Conservation (phyloP, 2,888 invertebrate genomes). For the Sphinx pinastri region DNA sequence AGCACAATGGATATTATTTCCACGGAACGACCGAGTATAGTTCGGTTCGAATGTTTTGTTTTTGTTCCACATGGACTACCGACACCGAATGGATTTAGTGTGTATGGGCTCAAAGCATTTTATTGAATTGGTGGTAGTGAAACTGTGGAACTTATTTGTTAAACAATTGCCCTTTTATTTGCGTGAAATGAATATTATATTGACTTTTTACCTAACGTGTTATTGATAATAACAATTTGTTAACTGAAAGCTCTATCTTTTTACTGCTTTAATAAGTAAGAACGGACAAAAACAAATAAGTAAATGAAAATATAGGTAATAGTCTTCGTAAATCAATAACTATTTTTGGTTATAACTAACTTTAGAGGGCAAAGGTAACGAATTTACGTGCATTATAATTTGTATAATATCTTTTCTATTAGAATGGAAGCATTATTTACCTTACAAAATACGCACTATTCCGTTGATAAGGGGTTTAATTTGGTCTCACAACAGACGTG, state of each 20-base stretch:
- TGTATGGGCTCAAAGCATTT: conserved; percentile 45
- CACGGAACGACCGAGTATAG: conserved; percentile 38
- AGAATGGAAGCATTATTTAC: not conserved
- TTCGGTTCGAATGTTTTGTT: conserved; percentile 40
- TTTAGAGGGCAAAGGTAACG: no score
- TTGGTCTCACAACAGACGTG: conserved; percentile 34
- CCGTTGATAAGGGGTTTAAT: conserved; percentile 37
- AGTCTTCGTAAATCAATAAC: no score
- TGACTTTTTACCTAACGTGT: not conserved
- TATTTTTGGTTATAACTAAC: no score
- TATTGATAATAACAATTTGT: not conserved
- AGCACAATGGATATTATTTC: conserved; percentile 57
- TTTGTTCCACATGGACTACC: conserved; percentile 46
- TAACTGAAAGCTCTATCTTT: no score
- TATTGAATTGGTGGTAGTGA: conserved; percentile 45
- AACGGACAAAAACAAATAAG: no score
- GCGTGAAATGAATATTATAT: not conserved
- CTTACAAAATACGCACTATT: conserved; percentile 29
- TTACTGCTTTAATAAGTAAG: no score
- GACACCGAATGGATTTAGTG: conserved; percentile 50
- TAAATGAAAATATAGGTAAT: no score
- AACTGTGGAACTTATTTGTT: conserved; percentile 31
- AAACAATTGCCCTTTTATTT: conserved; percentile 1
- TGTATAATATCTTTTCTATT: no score
- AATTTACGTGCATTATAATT: no score